Evolutionary conservation across 2,888 invertebrate species (phyloP).

Genomic region (Galeruca laticollis): DNA sequence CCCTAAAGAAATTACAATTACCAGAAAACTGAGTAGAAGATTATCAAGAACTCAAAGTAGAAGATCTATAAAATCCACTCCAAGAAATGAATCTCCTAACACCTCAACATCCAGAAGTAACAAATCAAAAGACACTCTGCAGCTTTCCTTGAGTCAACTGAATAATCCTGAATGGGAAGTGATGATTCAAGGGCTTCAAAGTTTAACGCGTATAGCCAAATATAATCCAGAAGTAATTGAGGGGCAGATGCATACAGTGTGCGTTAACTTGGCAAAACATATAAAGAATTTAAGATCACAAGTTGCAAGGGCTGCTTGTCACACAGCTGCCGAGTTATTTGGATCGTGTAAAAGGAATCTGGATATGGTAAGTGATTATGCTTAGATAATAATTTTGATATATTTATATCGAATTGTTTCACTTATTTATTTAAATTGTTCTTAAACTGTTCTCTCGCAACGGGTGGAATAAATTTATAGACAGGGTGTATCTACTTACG

Average conservation of each 20-base stretch:
- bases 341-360: conserved; percentile 67
- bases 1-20: conserved; percentile 37
- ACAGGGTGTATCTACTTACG: too few species aligned
- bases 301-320: conserved; percentile 90
- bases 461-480: too few species aligned
- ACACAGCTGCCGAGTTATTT: conserved; percentile 85
- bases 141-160: conserved; percentile 74
- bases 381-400: too few species aligned
- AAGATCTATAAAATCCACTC: conserved; percentile 49
- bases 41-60: conserved; percentile 48
- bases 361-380: conserved; percentile 70
- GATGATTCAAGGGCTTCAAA: conserved; percentile 77
- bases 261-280: conserved; percentile 79
- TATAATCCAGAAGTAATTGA: conserved; percentile 75
- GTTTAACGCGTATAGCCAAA: conserved; percentile 76
- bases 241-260: conserved; percentile 76
- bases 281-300: conserved; percentile 93
- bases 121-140: conserved; percentile 75
- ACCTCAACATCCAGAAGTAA: conserved; percentile 37
- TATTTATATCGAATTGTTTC: too few species aligned
- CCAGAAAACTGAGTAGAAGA: conserved; percentile 52
- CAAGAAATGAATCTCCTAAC: conserved; percentile 45
- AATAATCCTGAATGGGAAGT: conserved; percentile 86
- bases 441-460: too few species aligned
- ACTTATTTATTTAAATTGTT: too few species aligned